These are phyloP conservation scores for Channa argus DNA, from an alignment of 2,113 vertebrate genomes.

Conservation along the genomic window DNA sequence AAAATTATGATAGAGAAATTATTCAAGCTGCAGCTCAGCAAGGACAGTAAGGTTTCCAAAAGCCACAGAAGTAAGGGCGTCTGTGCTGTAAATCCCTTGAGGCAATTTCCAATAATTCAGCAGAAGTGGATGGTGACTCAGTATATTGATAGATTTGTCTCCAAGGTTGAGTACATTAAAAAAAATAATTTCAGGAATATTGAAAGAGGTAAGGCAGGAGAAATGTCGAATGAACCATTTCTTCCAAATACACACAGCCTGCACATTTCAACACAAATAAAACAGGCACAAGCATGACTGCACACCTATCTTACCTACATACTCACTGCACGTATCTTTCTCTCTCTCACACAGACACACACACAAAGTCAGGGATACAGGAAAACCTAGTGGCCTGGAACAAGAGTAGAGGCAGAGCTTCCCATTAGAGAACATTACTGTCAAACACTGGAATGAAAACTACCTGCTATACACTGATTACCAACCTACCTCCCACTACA, in stretches of 20 bases:
- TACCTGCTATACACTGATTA: constrained; percentile 80
- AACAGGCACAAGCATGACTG: background rate
- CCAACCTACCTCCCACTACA: constrained; percentile 67
- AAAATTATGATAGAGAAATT: constrained; percentile 57
- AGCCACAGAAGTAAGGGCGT: constrained; percentile 33
- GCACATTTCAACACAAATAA: constrained; percentile 12
- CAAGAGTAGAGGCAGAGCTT: constrained; percentile 68
- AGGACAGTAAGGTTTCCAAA: constrained; percentile 49
- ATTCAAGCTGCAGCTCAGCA: constrained; percentile 47
- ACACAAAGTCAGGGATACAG: constrained; percentile 28
- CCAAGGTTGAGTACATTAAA: constrained; percentile 44
- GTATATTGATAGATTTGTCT: constrained; percentile 17
- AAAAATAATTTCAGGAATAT: background rate
- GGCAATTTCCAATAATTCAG: constrained; percentile 44
- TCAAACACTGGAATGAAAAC: constrained; percentile 74
- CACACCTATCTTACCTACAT: background rate
- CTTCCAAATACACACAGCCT: constrained; percentile 16
- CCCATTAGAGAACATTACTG: constrained; percentile 82
- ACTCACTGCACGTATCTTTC: background rate
- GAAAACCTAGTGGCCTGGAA: constrained; percentile 69
- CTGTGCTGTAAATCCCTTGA: constrained; percentile 20
- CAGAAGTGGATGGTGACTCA: constrained; percentile 17
- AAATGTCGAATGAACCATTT: background rate
- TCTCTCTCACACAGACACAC: constrained; percentile 11
- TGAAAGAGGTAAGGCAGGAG: constrained; percentile 7